Evolutionary conservation across 2,888 invertebrate genomes (phyloP).

Genomic region (Drosophila paucipuncta): DNA sequence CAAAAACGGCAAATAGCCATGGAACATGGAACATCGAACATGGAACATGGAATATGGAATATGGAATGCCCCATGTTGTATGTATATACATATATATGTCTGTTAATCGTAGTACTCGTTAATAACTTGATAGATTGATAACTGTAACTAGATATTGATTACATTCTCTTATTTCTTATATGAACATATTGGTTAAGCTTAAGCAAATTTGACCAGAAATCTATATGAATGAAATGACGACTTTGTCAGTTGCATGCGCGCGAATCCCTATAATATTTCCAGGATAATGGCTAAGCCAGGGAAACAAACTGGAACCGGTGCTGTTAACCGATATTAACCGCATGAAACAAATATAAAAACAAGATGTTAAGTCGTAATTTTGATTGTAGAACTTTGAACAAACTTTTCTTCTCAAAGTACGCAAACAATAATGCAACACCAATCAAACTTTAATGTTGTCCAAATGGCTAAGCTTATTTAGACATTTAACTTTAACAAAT

Average conservation of each 20-base stretch:
- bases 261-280: not conserved
- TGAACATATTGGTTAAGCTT: not conserved
- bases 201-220: not conserved
- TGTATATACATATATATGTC: constrained; percentile 3
- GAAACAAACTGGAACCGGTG: not conserved
- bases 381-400: not conserved
- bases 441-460: not conserved
- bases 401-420: not conserved
- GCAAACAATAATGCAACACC: not conserved
- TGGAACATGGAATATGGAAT: not conserved
- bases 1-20: constrained; percentile 45
- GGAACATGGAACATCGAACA: constrained; percentile 18
- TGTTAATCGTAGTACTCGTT: not conserved
- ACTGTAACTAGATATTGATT: constrained; percentile 33
- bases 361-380: not conserved
- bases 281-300: not conserved
- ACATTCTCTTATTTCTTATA: constrained; percentile 1
- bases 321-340: not conserved
- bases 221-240: not conserved
- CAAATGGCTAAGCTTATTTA: not conserved
- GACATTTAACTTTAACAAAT: not conserved
- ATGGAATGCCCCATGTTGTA: constrained; percentile 15
- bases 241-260: not conserved
- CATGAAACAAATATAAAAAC: not conserved
- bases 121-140: constrained; percentile 27